Conservation (phyloP, 2,797 vertebrate genomes). For the Fringilla coelebs region DNA sequence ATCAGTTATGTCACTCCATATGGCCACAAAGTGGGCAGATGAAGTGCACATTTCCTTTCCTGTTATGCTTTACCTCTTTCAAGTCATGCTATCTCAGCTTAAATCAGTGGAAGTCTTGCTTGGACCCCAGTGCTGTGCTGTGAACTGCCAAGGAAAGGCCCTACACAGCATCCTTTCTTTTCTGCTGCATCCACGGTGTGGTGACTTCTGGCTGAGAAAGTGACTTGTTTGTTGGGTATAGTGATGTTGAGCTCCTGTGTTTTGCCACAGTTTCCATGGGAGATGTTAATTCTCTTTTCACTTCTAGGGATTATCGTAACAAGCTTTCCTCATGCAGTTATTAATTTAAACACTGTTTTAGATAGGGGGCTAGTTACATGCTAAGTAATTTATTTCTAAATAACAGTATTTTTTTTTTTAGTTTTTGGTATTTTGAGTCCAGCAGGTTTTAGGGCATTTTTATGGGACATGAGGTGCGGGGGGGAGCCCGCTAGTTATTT, state of each 20-base stretch:
- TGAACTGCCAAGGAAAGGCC: background rate
- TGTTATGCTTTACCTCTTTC: background rate
- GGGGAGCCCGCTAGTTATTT: background rate
- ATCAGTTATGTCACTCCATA: background rate
- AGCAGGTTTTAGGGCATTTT: background rate
- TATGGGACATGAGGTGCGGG: background rate
- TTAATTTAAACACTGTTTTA: background rate
- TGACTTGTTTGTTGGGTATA: background rate
- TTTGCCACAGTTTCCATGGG: background rate
- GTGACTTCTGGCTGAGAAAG: background rate
- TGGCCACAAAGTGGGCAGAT: background rate
- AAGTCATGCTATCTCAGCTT: background rate
- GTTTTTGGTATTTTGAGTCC: background rate
- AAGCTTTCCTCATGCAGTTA: background rate
- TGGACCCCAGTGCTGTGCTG: background rate
- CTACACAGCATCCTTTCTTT: background rate
- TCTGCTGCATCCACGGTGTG: accelerated
- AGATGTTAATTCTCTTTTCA: background rate
- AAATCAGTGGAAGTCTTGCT: background rate
- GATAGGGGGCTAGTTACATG: background rate
- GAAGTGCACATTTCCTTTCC: background rate
- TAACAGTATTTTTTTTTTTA: background rate
- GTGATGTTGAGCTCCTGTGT: background rate
- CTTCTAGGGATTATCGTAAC: background rate
- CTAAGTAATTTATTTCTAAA: background rate